Evolutionary conservation across 2,797 vertebrate genomes (phyloP), one percentile per base, ranked within the genome.

Genomic region (Oreortyx pictus): DNA sequence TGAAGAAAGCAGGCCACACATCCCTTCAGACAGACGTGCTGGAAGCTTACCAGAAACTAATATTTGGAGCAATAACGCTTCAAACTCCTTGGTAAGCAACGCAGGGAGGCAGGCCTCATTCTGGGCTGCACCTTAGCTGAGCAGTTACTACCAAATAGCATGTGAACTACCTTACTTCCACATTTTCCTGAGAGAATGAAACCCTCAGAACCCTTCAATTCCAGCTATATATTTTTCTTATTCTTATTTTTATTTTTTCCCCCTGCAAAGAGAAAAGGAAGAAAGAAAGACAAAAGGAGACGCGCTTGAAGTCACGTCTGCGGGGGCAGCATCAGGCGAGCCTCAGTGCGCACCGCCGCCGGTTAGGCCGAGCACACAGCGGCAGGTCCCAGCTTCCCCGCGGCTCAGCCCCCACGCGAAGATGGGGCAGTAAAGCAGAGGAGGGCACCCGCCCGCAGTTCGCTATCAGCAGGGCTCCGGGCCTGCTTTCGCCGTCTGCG

Each of bases 271-370:
- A 39, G 39, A 56, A 44, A 76, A 62, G 57, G 13, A 29, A n/a
- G 77, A 82, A 10, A 49, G 56, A 44, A 72, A 62, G 57, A 13
- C 24, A n/a, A 73, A 82, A 10, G 2, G 7, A 60, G 35, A 25
- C 2, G 4, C 24, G 5, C 37, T 35, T 29, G 24, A 41, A 72
- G 13, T 16, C 6, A 0, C 14, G 6, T n/a, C 31, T 47, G 31
- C 8, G 16, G 12, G 14, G 56, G 11, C 3, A 15, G 22, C 16
- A 52, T 7, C 0, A 25, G 27, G 24, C 20, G 31, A n/a, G 44
- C 15, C 6, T 2, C 7, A 46, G 33, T 0, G 9, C 19, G 7
- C 50, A 41, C 11, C 1, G 13, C 2, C 6, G 20, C 17, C 4
- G 6, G 18, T 3, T 39, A 39, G 39, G 39, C 39, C 39, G 39